Base-by-base conservation (phyloP, 2,113 vertebrate genomes). In the Aplodontia rufa region DNA sequence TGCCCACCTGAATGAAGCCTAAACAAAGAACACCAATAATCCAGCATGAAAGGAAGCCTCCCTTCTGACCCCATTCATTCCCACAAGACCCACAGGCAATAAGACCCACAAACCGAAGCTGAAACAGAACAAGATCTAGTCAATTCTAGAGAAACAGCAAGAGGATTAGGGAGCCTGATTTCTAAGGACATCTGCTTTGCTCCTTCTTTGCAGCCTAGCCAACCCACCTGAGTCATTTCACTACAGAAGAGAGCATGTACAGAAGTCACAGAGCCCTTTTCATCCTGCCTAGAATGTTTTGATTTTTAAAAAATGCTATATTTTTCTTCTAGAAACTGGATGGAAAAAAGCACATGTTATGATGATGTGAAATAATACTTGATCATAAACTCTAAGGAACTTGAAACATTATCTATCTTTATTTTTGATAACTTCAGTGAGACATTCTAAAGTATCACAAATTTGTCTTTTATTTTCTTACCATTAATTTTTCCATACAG, bases 401-500 rank as follows among this genome's bases (percentile, higher is more conserved):
- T 83, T 85, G 40, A 78, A 86, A 66, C 9, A 55, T 42, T 72
- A 87, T 89, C 74, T 84, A 26, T 82, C 82, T 79, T 93, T 37
- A 87, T 71, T 88, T 81, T 72, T 96, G 69, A 91, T 72, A 40
- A 80, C 32, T 80, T 96, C 91, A 95, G 89, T 10, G 66, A 80
- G 42, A 95, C 13, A 84, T 66, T 90, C 55, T 96, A 91, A 93
- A 96, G 84, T 76, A 71, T n/a, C 37, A n/a, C 40, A 66, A 79
- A n/a, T 79, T 81, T 96, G 53, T 91, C 58, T 91, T 74, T 86
- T 96, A 42, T 93, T 80, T 60, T 93, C 53, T 47, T 85, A 69
- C n/a, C 72, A 95, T 89, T 91, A 78, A 83, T 93, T 91, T 85
- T 45, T 32, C 10, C 58, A 30, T 26, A 87, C 32, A 94, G 22